Evolutionary conservation across 2,888 invertebrate genomes (phyloP).

Genomic region (Metellina segmentata): DNA sequence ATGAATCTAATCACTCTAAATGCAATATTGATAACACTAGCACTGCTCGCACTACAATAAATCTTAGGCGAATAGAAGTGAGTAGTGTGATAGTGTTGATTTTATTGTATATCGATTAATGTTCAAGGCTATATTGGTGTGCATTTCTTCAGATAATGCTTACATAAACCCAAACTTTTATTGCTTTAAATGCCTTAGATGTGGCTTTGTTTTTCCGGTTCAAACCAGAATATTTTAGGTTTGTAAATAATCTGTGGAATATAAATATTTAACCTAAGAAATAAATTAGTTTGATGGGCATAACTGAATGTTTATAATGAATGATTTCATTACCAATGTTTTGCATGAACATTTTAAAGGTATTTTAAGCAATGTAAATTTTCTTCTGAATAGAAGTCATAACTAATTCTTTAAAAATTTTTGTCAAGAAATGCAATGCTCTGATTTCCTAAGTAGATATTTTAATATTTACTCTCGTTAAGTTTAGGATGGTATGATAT

Average conservation of each 20-base stretch:
- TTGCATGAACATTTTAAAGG: slow-evolving; percentile 62
- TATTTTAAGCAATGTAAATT: slow-evolving; percentile 56
- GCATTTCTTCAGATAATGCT: slow-evolving; percentile 73
- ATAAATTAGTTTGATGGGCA: slow-evolving; percentile 65
- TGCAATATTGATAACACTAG: slow-evolving; percentile 76
- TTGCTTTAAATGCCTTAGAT: slow-evolving; percentile 70
- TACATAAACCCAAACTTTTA: slow-evolving; percentile 60
- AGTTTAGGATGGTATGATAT: slow-evolving; percentile 69
- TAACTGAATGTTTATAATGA: slow-evolving; percentile 63
- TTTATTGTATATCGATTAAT: slow-evolving; percentile 76
- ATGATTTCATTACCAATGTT: slow-evolving; percentile 69
- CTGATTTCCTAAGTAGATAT: slow-evolving; percentile 63
- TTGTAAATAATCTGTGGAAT: slow-evolving; percentile 73
- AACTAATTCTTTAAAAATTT: slow-evolving; percentile 55
- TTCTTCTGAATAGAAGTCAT: slow-evolving; percentile 61
- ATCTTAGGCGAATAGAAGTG: slow-evolving; percentile 76
- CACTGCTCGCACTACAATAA: slow-evolving; percentile 76
- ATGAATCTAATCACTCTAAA: slow-evolving; percentile 72
- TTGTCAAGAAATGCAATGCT: slow-evolving; percentile 42
- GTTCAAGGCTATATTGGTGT: slow-evolving; percentile 76
- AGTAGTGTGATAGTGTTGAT: slow-evolving; percentile 76
- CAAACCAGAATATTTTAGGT: slow-evolving; percentile 67
- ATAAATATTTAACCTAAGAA: slow-evolving; percentile 69
- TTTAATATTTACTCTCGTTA: slow-evolving; percentile 72
- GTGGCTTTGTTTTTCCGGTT: slow-evolving; percentile 73